Percentiles rank a stretch among this genome's conserved stretches.
Evolutionary conservation across 1,140 invertebrate genomes (phyloP).

Genomic region (Saxidomus purpurata): DNA sequence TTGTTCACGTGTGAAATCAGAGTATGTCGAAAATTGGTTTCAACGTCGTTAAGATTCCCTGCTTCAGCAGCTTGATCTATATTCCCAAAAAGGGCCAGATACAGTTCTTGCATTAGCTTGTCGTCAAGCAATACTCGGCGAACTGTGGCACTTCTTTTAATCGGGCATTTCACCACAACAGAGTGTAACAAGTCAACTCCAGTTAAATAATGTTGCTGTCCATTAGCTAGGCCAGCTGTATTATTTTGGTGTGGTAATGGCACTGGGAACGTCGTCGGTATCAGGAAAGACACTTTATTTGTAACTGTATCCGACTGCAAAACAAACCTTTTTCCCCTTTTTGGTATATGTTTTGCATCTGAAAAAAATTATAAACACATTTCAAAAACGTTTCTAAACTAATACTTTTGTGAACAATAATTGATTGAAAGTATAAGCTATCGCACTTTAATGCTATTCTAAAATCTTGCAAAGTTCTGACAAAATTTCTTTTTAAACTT

Average conservation of each 20-base stretch:
- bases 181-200: background rate
- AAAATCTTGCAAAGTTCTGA: too few relatives aligned
- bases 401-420: too few relatives aligned
- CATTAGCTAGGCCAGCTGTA: background rate
- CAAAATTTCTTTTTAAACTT: too few relatives aligned
- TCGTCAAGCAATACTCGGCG: slow-evolving; percentile 24
- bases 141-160: slow-evolving; percentile 27
- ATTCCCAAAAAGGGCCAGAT: slow-evolving; percentile 3
- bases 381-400: too few relatives aligned
- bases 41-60: background rate
- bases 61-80: background rate
- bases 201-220: background rate
- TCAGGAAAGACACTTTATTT: background rate
- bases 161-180: slow-evolving; percentile 16
- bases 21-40: background rate
- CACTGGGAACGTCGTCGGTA: slow-evolving; percentile 31
- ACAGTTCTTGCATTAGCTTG: slow-evolving; percentile 20
- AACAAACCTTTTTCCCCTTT: slow-evolving; percentile 23
- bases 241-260: background rate
- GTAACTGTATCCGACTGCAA: background rate
- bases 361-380: background rate
- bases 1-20: background rate
- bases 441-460: too few relatives aligned
- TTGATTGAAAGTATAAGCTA: too few relatives aligned
- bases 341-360: background rate